Evolutionary conservation across 1,140 invertebrate species (phyloP).

Genomic region (Megalopta genalis): DNA sequence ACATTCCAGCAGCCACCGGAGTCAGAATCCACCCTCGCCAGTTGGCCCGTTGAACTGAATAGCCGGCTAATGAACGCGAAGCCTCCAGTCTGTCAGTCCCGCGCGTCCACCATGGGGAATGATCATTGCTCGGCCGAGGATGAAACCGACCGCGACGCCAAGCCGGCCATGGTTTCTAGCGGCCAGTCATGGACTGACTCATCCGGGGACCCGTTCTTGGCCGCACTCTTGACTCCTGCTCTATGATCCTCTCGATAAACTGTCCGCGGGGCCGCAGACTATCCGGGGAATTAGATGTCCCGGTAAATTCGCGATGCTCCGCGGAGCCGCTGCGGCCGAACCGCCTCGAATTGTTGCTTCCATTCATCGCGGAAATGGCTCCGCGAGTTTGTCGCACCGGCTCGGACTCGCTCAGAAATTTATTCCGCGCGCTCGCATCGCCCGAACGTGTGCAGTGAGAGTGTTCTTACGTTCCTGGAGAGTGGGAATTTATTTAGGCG

Average conservation of each 20-base stretch:
- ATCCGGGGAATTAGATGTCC: background rate
- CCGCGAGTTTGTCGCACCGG: background rate
- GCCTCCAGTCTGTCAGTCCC: slow-evolving; percentile 69
- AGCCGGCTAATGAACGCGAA: slow-evolving; percentile 78
- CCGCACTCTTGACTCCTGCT: background rate
- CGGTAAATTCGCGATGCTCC: background rate
- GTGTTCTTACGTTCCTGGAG: too few species aligned
- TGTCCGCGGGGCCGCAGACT: background rate
- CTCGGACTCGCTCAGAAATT: too few species aligned
- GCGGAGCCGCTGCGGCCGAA: background rate
- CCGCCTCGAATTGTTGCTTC: background rate
- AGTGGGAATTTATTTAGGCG: too few species aligned
- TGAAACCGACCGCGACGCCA: slow-evolving; percentile 57
- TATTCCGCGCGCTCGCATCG: too few species aligned
- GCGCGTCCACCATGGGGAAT: slow-evolving; percentile 53
- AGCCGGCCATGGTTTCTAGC: slow-evolving; percentile 15
- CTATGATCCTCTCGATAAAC: slow-evolving; percentile 10
- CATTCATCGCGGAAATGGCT: background rate
- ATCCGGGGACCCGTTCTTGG: slow-evolving; percentile 14
- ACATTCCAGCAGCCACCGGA: slow-evolving; percentile 76
- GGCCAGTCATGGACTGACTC: slow-evolving; percentile 45
- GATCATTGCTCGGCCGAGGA: slow-evolving; percentile 58
- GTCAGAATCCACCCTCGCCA: slow-evolving; percentile 76
- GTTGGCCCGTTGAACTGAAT: slow-evolving; percentile 78
- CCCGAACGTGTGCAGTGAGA: too few species aligned